Percentiles rank a stretch among this genome's conserved stretches.
Evolutionary conservation across 2,113 vertebrate species (phyloP).

Genomic region (Pygathrix nemaeus): DNA sequence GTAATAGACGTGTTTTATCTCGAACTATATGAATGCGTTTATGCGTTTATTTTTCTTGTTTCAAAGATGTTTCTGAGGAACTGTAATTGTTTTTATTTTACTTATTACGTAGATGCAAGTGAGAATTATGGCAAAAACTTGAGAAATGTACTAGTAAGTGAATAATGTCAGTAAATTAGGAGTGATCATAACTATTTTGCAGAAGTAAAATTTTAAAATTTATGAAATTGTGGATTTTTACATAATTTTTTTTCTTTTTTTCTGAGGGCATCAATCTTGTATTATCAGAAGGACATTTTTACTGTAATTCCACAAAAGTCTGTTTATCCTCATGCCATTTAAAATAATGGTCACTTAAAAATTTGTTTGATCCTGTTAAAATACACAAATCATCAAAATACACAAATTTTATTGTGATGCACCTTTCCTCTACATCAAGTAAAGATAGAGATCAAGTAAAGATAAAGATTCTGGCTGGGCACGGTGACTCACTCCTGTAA

Average conservation of each 20-base stretch:
- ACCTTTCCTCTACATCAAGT: not conserved
- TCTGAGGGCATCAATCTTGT: not conserved
- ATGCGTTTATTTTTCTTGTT: not conserved
- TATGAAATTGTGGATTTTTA: not conserved
- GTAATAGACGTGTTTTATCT: not conserved
- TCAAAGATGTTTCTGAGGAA: slow-evolving; percentile 49
- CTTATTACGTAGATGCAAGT: not conserved
- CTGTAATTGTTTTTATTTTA: slow-evolving; percentile 16
- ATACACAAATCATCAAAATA: not conserved
- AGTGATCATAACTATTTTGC: not conserved
- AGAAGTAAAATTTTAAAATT: not conserved
- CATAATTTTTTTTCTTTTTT: not conserved
- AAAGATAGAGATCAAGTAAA: not conserved
- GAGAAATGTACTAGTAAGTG: not conserved
- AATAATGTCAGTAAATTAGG: slow-evolving; percentile 12
- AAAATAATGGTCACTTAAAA: not conserved
- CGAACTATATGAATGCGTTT: not conserved
- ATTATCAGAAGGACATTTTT: not conserved
- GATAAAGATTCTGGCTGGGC: not conserved
- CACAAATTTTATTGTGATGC: not conserved
- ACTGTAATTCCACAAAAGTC: not conserved
- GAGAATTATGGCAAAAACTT: not conserved
- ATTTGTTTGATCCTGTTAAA: not conserved
- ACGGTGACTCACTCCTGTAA: no score
- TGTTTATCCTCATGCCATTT: not conserved